Evolutionary conservation across 2,113 vertebrate genomes (phyloP), one percentile per base, ranked within the genome.

Genomic region (Dryoscopus gambensis): DNA sequence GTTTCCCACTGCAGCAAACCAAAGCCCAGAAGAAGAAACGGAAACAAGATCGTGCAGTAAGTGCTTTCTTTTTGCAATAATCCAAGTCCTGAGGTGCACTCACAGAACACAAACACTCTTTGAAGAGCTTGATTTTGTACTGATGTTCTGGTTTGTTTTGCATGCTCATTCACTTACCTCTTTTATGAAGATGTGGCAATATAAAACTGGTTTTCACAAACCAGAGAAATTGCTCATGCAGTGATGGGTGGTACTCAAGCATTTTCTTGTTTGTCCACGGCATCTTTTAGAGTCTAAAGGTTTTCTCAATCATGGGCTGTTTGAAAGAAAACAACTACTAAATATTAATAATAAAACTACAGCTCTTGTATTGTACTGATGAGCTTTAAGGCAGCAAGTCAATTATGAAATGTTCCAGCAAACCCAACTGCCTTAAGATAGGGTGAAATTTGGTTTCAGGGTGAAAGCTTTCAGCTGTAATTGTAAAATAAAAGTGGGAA

Each of bases 11-110:
- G 74, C 97, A 99, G 99, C 99, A 98, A 52, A 97, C 98, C 76
- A 99, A 99, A 98, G 95, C 98, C 15, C 98, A 98, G 78, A 99
- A 99, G 97, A 99, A 99, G 97, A 99, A 99, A 83, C 97, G 98
- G 84, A 99, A 99, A 89, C 99, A 99, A 76, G 98, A 99, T 27
- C 99, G 99, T 57, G 97, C 97, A 49, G 99, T 99, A 97, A 99
- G 99, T 98, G 44, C 84, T 47, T 59, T 73, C 60, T 65, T 46
- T 53, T 33, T 46, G 39, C 50, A 16, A 1, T 55, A 40, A 35
- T 42, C 27, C 6, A 13, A 70, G 31, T 64, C n/a, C 40, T 70
- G 60, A 75, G 62, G 50, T 89, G 68, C 16, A 22, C n/a, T 76
- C 44, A 16, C 18, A 60, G 40, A 82, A 47, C 47, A 55, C 30